Evolutionary conservation across 1,140 invertebrate species (phyloP).

Genomic region (Pogonus chalceus): DNA sequence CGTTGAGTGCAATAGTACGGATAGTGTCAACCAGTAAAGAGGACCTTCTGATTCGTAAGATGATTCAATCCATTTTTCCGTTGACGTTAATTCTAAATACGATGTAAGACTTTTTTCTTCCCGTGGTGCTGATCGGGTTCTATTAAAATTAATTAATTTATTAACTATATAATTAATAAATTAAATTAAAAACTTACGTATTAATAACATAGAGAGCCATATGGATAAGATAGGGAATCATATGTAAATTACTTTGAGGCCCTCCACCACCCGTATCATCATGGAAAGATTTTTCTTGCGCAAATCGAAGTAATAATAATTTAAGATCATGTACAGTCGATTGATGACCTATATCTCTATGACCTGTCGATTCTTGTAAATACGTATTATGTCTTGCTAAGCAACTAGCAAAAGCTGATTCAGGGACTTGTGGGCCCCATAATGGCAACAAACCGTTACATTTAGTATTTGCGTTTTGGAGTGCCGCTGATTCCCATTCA

Average conservation of each 20-base stretch:
- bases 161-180: conserved; percentile 5
- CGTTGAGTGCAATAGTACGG: conserved; percentile 65
- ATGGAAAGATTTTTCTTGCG: conserved; percentile 90
- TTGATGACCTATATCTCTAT: conserved; percentile 77
- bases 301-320: conserved; percentile 79
- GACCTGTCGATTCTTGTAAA: conserved; percentile 73
- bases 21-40: conserved; percentile 74
- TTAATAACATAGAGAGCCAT: conserved; percentile 93
- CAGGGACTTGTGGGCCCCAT: conserved; percentile 92
- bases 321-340: conserved; percentile 92
- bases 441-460: conserved; percentile 93
- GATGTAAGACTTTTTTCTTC: conserved; percentile 62
- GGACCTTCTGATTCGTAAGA: conserved; percentile 84
- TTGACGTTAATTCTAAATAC: conserved; percentile 52
- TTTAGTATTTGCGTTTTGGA: conserved; percentile 95
- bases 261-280: conserved; percentile 95
- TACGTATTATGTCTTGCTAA: conserved; percentile 83
- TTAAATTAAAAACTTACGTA: conserved; percentile 56
- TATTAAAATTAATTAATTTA: conserved; percentile 33
- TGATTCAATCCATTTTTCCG: conserved; percentile 60
- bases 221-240: conserved; percentile 88
- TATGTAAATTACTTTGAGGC: conserved; percentile 93
- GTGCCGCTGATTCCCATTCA: conserved; percentile 94
- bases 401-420: conserved; percentile 88
- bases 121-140: conserved; percentile 60